These are phyloP conservation scores for Empidonax traillii DNA, from an alignment of 2,113 vertebrate species.

Conservation along the genomic window DNA sequence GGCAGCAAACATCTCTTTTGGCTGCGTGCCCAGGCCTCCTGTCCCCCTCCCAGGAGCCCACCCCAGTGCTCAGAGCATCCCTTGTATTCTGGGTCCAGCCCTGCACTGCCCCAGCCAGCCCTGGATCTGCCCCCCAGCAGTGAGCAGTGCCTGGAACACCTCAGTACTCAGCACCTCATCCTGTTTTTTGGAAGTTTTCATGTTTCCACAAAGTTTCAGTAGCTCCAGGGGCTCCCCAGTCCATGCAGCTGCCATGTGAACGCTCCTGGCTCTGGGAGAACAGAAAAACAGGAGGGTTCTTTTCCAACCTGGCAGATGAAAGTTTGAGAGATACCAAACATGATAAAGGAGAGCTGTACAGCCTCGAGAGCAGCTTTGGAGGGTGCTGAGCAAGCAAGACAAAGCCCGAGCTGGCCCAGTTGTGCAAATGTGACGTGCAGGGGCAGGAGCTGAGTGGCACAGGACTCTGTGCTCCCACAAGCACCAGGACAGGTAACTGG, in stretches of 20 bases:
- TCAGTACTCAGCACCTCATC: background rate
- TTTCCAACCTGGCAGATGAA: background rate
- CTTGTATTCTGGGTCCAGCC: background rate
- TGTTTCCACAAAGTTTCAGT: background rate
- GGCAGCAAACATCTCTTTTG: background rate
- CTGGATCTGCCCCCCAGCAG: background rate
- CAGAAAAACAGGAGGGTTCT: background rate
- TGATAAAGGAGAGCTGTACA: rapidly evolving
- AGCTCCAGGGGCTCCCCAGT: background rate
- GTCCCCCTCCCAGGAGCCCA: background rate
- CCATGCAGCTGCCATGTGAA: background rate
- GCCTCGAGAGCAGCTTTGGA: background rate
- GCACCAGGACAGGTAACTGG: background rate
- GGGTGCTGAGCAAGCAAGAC: background rate
- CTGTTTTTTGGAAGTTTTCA: background rate
- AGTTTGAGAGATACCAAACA: background rate
- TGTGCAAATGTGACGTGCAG: background rate
- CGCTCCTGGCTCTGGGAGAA: background rate
- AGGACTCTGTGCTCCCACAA: background rate
- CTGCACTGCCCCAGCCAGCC: background rate
- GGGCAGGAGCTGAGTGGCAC: background rate
- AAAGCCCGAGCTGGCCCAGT: background rate
- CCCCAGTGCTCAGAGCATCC: background rate
- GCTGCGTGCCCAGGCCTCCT: background rate
- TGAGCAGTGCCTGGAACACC: rapidly evolving